Evolutionary conservation across 2,113 vertebrate species (phyloP), one percentile per base, ranked within the genome.

Genomic region (Canis aureus): DNA sequence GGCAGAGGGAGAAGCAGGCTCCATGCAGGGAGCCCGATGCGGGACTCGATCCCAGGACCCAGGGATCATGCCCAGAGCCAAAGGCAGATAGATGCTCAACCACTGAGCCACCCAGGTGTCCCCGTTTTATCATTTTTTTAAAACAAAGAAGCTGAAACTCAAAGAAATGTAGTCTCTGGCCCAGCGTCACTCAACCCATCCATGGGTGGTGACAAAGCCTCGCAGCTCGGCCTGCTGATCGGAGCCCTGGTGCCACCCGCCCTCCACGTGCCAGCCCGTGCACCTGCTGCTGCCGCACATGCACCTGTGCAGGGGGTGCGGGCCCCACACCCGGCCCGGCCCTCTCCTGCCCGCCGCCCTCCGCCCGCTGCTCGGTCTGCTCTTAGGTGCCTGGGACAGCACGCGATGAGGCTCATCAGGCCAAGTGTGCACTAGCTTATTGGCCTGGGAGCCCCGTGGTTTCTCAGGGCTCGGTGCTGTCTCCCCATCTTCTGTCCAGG

Each of bases 251-350:
- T 11, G 11, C 19, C 12, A 22, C 66, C 32, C n/a, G 13, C 74
- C 64, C 25, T 49, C 51, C 38, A 1, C 12, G 1, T 1, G 5
- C 5, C 23, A 27, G 4, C 22, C 49, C 0, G 3, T 0, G 0
- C 5, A 0, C 87, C 59, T 0, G 29, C 15, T 0, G 0, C 10
- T 0, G 3, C 5, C 0, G 25, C 0, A 1, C 51, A 4, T 2
- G 17, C 0, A 2, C 64, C 2, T 38, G 4, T 9, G 1, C 32
- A 27, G 3, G 32, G 67, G 8, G 16, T 19, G 67, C 3, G 0
- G 0, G 7, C 43, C 43, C 43, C 6, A 43, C 43, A 43, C 43
- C 43, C 43, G 43, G 43, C 43, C 43, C 8, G 3, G 5, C 67
- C 9, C 32, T 35, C 67, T 69, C 35, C 67, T 2, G 32, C 11